Evolutionary conservation across 2,888 invertebrate genomes (phyloP), one percentile per base, ranked within the genome.

Genomic region (Cinara cedri): DNA sequence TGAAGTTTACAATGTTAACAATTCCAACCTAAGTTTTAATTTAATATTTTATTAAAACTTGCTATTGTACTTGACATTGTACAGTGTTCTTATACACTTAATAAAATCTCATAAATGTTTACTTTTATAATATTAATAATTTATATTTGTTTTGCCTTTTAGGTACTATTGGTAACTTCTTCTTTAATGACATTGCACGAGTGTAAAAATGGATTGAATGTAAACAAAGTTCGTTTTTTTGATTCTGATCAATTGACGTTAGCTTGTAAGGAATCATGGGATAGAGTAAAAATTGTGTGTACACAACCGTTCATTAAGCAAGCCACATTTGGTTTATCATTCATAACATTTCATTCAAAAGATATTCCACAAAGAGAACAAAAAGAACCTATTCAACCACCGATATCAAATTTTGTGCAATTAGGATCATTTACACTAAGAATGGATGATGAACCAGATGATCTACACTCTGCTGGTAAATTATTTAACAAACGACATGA

Each of bases 251-350:
- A 91, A 81, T 87, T 96, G 24, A 87, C 89, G 1, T 86, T 87
- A 0, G 86, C 87, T 19, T 85, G 88, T 24, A 85, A 86, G 1
- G 88, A 91, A 84, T 92, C 92, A 85, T 96, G 95, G 95, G 93
- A 95, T 86, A 87, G 92, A 76, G 86, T 96, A 26, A 93, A 95
- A 84, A 86, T 96, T 65, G 90, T 94, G 3, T 96, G 95, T 86
- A 90, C 91, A 4, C 97, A 97, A 86, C 95, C 95, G 0, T 96
- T 94, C 86, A 94, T 94, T 85, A 92, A 90, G 84, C 90, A 91
- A 83, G 88, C 90, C 80, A 89, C 92, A 86, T 96, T 90, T 86
- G 96, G 96, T 0, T 85, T 96, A 16, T 91, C 93, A 0, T 96
- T 96, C 86, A 87, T 96, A 70, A 92, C 90, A 84, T 86, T 95